Evolutionary conservation across 2,113 vertebrate species (phyloP).

Genomic region (Corythaeola cristata): DNA sequence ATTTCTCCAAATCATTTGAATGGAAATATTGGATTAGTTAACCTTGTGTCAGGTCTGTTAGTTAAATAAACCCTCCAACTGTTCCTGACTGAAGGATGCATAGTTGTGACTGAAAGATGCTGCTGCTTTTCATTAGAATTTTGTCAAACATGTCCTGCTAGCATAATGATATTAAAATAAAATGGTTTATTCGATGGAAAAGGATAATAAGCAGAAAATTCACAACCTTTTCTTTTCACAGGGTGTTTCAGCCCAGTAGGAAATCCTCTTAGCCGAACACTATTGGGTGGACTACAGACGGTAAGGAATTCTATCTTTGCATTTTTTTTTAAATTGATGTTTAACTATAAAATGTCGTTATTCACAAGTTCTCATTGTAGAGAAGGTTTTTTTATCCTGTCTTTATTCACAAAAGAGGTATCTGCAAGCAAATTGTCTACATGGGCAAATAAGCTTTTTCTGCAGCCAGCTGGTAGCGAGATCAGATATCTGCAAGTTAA

Average conservation of each 20-base stretch:
- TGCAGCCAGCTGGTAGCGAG: neutral
- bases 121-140: slow-evolving; percentile 67
- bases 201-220: slow-evolving; percentile 73
- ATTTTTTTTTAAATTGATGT: slow-evolving; percentile 38
- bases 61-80: slow-evolving; percentile 70
- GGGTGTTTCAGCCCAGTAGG: slow-evolving; percentile 83
- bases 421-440: slow-evolving; percentile 43
- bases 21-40: slow-evolving; percentile 69
- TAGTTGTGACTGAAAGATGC: slow-evolving; percentile 59
- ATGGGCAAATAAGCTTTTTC: slow-evolving; percentile 15
- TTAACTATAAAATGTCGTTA: slow-evolving; percentile 50
- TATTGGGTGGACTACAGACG: slow-evolving; percentile 78
- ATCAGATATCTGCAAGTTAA: neutral
- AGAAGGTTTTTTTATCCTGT: neutral
- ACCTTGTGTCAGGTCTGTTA: slow-evolving; percentile 66
- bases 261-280: slow-evolving; percentile 75
- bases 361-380: slow-evolving; percentile 39
- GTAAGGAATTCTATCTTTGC: slow-evolving; percentile 76
- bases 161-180: slow-evolving; percentile 75
- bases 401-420: slow-evolving; percentile 25
- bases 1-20: slow-evolving; percentile 62
- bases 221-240: slow-evolving; percentile 75
- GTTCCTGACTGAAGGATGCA: slow-evolving; percentile 67
- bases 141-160: slow-evolving; percentile 55
- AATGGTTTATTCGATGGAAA: slow-evolving; percentile 64